Conservation (phyloP, 2,888 invertebrate species). For the Rutpela maculata region DNA sequence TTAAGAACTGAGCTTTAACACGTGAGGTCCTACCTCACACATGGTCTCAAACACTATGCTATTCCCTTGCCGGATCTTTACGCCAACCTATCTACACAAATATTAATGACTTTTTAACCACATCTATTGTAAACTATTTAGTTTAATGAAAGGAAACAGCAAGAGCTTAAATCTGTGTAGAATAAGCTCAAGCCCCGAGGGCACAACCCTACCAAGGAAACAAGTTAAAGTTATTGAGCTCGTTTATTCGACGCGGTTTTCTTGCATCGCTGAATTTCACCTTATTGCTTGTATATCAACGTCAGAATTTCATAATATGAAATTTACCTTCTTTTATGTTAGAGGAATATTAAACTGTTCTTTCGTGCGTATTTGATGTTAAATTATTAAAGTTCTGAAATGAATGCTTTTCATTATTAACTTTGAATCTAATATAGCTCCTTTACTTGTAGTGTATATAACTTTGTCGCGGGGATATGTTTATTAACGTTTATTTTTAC, state of each 20-base stretch:
- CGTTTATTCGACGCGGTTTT: slow-evolving; percentile 51
- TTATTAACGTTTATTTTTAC: slow-evolving; percentile 17
- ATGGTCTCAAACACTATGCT: background rate
- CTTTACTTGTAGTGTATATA: slow-evolving; percentile 18
- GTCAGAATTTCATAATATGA: slow-evolving; percentile 61
- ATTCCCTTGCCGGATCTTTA: background rate
- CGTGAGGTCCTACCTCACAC: background rate
- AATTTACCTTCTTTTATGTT: slow-evolving; percentile 62
- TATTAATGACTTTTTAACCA: slow-evolving; percentile 30
- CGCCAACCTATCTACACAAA: background rate
- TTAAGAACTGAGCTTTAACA: too few relatives aligned
- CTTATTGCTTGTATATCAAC: slow-evolving; percentile 63
- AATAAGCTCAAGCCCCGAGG: background rate
- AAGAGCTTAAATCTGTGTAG: slow-evolving; percentile 12
- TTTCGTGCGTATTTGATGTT: slow-evolving; percentile 60
- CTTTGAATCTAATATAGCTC: slow-evolving; percentile 55
- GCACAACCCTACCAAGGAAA: slow-evolving; percentile 25
- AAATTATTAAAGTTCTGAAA: slow-evolving; percentile 60
- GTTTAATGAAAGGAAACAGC: slow-evolving; percentile 36
- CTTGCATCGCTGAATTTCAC: slow-evolving; percentile 59
- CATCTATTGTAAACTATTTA: slow-evolving; percentile 33
- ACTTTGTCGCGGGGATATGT: slow-evolving; percentile 2
- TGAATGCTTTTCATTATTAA: slow-evolving; percentile 59
- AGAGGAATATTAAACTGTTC: slow-evolving; percentile 60
- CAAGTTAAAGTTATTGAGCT: slow-evolving; percentile 42